Conservation (phyloP, 2,113 vertebrate species). For the Benitochromis conjunctus region DNA sequence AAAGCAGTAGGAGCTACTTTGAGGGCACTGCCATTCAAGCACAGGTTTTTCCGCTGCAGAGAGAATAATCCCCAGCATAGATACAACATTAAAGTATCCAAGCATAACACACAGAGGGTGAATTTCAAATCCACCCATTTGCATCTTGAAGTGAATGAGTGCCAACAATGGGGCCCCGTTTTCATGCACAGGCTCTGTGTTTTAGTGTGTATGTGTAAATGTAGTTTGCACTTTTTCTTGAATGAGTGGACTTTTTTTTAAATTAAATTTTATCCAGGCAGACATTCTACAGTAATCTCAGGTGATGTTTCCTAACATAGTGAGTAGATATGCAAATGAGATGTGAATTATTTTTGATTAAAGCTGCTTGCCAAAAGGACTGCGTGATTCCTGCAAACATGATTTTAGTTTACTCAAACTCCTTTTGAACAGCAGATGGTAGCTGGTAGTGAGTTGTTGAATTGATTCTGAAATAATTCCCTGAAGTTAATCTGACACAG, state of each 20-base stretch:
- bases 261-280: not conserved
- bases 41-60: conserved; percentile 69
- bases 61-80: conserved; percentile 77
- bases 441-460: conserved; percentile 38
- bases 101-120: conserved; percentile 74
- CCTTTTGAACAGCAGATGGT: conserved; percentile 59
- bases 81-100: conserved; percentile 78
- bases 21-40: conserved; percentile 73
- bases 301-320: not conserved
- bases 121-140: conserved; percentile 75
- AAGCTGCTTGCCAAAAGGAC: conserved; percentile 33
- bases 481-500: conserved; percentile 36
- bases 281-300: not conserved
- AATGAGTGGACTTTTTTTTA: not conserved
- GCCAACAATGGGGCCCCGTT: conserved; percentile 52
- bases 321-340: not conserved
- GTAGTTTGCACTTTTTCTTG: conserved; percentile 9
- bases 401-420: conserved; percentile 17
- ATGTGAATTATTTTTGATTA: conserved; percentile 17
- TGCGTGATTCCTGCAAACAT: not conserved
- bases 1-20: conserved; percentile 71
- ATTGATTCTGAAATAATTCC: conserved; percentile 21
- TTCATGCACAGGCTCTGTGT: conserved; percentile 39
- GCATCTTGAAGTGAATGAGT: conserved; percentile 70
- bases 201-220: conserved; percentile 22